Evolutionary conservation across 2,888 invertebrate genomes (phyloP).

Genomic region (Drosophila neonasuta): DNA sequence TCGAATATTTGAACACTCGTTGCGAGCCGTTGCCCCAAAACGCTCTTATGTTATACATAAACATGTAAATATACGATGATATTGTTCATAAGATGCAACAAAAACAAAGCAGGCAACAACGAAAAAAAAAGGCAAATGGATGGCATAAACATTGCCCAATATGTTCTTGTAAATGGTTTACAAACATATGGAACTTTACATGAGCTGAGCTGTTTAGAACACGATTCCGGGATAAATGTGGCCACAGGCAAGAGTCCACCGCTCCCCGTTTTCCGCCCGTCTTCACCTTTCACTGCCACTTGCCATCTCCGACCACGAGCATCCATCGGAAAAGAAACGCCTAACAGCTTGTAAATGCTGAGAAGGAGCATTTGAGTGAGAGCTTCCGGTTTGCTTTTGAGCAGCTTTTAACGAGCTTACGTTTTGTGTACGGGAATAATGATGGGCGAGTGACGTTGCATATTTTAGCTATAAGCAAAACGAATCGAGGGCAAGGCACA

Average conservation of each 20-base stretch:
- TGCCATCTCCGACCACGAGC: background rate
- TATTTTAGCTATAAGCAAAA: constrained; percentile 51
- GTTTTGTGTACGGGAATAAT: constrained; percentile 56
- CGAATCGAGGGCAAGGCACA: background rate
- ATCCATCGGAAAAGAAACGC: constrained; percentile 9
- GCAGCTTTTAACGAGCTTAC: constrained; percentile 72
- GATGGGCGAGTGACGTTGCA: constrained; percentile 69
- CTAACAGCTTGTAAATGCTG: constrained; percentile 55
- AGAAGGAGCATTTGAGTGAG: constrained; percentile 52
- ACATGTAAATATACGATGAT: background rate
- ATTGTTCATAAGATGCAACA: constrained; percentile 20
- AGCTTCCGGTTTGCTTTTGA: constrained; percentile 55
- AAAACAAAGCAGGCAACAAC: background rate
- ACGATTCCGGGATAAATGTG: constrained; percentile 35
- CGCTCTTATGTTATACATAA: background rate
- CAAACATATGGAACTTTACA: constrained; percentile 21
- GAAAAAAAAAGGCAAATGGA: constrained; percentile 13
- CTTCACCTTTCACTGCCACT: background rate
- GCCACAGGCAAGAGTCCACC: constrained; percentile 17
- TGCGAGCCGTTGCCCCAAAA: background rate
- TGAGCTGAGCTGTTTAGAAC: constrained; percentile 26
- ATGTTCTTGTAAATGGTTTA: constrained; percentile 23
- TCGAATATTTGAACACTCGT: background rate
- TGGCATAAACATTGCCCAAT: constrained; percentile 13
- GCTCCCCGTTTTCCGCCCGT: no score